These are phyloP conservation scores for Schizothorax lantsangensis DNA, from an alignment of 2,797 vertebrate genomes.

Conservation along the genomic window DNA sequence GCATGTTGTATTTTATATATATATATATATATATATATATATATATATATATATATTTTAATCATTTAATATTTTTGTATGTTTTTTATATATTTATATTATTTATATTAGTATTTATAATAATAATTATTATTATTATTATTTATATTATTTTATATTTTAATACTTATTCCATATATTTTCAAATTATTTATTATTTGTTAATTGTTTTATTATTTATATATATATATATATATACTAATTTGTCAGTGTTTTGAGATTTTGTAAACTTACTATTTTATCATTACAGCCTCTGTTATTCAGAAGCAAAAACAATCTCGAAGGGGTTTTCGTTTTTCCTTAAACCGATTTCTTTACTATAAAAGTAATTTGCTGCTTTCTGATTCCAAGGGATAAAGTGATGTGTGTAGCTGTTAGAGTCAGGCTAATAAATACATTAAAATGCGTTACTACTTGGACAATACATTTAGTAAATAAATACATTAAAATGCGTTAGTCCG, in stretches of 20 bases:
- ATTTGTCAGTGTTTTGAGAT: not conserved
- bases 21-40: no score
- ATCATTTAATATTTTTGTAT: not conserved
- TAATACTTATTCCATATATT: not conserved
- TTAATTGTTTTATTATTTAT: not conserved
- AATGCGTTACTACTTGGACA: not conserved
- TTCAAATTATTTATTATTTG: not conserved
- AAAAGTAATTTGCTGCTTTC: not conserved
- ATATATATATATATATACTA: not conserved
- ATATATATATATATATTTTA: no score
- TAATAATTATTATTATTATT: not conserved
- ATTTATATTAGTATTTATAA: not conserved
- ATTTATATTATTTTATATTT: not conserved
- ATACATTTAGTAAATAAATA: not conserved
- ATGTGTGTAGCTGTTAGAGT: not conserved
- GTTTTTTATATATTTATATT: not conserved
- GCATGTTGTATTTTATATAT: not conserved
- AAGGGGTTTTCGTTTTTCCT: no score
- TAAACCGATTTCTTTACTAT: no score
- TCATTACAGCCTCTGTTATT: not conserved
- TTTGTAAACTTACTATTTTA: not conserved
- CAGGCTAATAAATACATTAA: not conserved
- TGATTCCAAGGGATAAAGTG: not conserved
- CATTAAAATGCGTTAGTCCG: not conserved
- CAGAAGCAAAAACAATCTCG: no score